phyloP scores from a whole-genome alignment of 1,140 invertebrate species.

The Drosophila fuyamai region DNA sequence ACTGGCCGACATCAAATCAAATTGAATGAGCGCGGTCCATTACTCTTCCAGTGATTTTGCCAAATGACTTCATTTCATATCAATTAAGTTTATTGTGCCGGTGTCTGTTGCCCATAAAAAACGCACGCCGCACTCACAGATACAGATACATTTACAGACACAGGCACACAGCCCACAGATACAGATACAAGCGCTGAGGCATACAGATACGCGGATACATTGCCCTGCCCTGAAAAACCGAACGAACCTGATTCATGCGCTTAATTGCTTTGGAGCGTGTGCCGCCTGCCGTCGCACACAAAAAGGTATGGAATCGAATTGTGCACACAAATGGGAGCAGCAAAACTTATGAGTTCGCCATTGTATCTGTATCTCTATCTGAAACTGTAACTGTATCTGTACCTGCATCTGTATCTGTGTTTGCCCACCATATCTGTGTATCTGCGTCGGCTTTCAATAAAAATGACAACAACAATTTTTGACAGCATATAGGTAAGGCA shows the following conservation, averaged over 20 bases:
- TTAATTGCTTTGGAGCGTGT: slow-evolving; percentile 83
- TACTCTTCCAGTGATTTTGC: slow-evolving; percentile 82
- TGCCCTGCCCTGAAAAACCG: slow-evolving; percentile 69
- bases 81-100: slow-evolving; percentile 82
- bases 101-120: slow-evolving; percentile 42
- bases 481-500: slow-evolving; percentile 34
- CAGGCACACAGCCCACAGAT: slow-evolving; percentile 20
- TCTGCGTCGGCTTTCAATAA: slow-evolving; percentile 58
- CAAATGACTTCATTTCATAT: slow-evolving; percentile 84
- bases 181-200: slow-evolving; percentile 25
- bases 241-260: slow-evolving; percentile 83
- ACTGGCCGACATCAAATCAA: slow-evolving; percentile 72
- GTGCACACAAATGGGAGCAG: slow-evolving; percentile 71
- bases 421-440: slow-evolving; percentile 1
- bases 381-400: slow-evolving; percentile 14
- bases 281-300: slow-evolving; percentile 48
- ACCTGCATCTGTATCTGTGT: slow-evolving; percentile 20
- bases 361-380: slow-evolving; percentile 28
- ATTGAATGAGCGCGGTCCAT: slow-evolving; percentile 80
- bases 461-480: slow-evolving; percentile 71
- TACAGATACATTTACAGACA: slow-evolving; percentile 13
- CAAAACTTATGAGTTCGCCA: slow-evolving; percentile 61
- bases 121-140: slow-evolving; percentile 39
- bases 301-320: slow-evolving; percentile 78
- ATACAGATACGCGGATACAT: slow-evolving; percentile 42